Evolutionary conservation across 1,140 invertebrate genomes (phyloP).

Genomic region (Drosophila murphyi): DNA sequence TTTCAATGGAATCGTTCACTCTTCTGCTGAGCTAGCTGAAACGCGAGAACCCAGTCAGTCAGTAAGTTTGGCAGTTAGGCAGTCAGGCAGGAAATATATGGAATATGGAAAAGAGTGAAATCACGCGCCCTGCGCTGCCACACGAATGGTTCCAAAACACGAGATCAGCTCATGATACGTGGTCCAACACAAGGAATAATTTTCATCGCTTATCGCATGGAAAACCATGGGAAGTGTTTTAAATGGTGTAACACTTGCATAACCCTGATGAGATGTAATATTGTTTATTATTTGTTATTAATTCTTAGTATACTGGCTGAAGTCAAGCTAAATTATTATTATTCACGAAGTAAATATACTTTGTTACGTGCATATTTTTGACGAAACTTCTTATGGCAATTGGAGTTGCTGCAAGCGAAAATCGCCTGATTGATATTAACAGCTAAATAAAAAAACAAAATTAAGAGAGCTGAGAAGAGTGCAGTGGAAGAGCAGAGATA

Average conservation of each 20-base stretch:
- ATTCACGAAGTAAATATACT: too few species aligned
- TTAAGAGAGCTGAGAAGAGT: too few species aligned
- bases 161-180: slow-evolving; percentile 44
- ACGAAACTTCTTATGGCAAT: too few species aligned
- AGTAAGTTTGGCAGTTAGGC: too few species aligned
- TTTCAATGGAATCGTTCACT: slow-evolving; percentile 61
- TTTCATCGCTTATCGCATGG: background rate
- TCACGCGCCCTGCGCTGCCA: slow-evolving; percentile 53
- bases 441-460: too few species aligned
- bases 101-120: slow-evolving; percentile 32
- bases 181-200: slow-evolving; percentile 1
- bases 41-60: slow-evolving; percentile 39
- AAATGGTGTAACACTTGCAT: background rate
- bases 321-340: too few species aligned
- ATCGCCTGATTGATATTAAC: too few species aligned
- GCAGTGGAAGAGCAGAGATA: too few species aligned
- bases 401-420: too few species aligned
- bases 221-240: background rate
- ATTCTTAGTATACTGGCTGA: too few species aligned
- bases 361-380: too few species aligned
- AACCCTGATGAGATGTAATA: background rate
- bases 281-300: too few species aligned
- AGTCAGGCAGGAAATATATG: background rate
- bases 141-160: slow-evolving; percentile 34
- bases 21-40: slow-evolving; percentile 59